phyloP scores from a whole-genome alignment of 2,797 vertebrate species.

The Leucoraja ocellata region DNA sequence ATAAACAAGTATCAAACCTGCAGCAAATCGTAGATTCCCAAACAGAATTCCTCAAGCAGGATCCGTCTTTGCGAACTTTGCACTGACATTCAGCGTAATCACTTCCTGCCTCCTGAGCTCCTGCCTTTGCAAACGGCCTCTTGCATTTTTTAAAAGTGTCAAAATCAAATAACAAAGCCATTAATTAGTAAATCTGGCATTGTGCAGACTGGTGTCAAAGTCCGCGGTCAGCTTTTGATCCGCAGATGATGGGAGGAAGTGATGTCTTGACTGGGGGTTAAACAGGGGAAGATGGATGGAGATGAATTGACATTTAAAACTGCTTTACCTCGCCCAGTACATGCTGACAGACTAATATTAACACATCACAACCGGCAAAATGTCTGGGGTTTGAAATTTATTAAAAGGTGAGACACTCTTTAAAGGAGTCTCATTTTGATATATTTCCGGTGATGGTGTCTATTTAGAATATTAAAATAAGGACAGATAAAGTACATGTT shows the following conservation, averaged over 20 bases:
- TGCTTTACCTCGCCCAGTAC: constrained; percentile 46
- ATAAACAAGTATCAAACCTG: neutral
- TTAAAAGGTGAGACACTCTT: constrained; percentile 38
- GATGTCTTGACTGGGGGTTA: constrained; percentile 53
- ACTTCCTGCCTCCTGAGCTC: constrained; percentile 42
- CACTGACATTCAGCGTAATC: constrained; percentile 48
- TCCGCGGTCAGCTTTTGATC: constrained; percentile 56
- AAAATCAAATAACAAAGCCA: constrained; percentile 50
- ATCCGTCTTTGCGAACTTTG: constrained; percentile 20
- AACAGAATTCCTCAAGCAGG: neutral
- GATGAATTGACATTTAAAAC: constrained; percentile 56
- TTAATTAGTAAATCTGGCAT: constrained; percentile 54
- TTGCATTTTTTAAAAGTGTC: constrained; percentile 48
- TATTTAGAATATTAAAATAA: constrained; percentile 38
- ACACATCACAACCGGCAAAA: constrained; percentile 26
- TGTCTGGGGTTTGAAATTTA: constrained; percentile 33
- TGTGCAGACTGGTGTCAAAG: constrained; percentile 52
- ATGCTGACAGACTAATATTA: constrained; percentile 47
- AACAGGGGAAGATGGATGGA: constrained; percentile 56
- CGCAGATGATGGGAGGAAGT: constrained; percentile 48
- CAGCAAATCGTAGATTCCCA: neutral
- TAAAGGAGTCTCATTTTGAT: constrained; percentile 36
- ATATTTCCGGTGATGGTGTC: constrained; percentile 36
- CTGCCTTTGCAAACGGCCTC: constrained; percentile 50
- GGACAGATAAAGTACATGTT: constrained; percentile 42